These are phyloP conservation scores for Prinia subflava DNA, from an alignment of 2,113 vertebrate species.

Conservation along the genomic window DNA sequence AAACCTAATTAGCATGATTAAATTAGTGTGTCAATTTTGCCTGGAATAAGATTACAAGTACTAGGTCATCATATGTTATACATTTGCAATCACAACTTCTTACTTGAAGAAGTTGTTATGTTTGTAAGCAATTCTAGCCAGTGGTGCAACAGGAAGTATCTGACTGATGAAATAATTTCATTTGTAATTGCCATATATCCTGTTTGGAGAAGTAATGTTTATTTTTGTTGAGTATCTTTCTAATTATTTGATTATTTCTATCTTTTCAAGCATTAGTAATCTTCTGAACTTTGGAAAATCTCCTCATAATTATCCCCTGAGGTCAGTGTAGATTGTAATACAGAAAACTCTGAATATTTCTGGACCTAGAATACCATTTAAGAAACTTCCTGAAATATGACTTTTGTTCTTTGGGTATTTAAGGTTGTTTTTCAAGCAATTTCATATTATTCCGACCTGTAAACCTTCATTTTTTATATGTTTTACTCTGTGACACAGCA, in stretches of 20 bases:
- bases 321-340: background rate
- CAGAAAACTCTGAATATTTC: background rate
- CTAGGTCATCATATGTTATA: background rate
- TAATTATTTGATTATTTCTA: background rate
- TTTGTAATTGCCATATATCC: background rate
- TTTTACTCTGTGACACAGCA: background rate
- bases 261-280: background rate
- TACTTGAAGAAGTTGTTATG: background rate
- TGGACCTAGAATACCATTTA: background rate
- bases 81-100: background rate
- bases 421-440: background rate
- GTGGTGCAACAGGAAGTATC: background rate
- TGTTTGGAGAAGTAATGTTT: background rate
- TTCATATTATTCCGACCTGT: background rate
- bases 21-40: background rate
- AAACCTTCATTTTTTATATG: background rate
- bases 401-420: background rate
- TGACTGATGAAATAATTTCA: background rate
- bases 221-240: background rate
- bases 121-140: background rate
- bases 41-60: background rate
- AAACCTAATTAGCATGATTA: background rate
- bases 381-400: background rate
- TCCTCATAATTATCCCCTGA: background rate
- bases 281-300: background rate